A percentile compares a stretch with the other conserved stretches of the same genome.
Evolutionary conservation across 2,888 invertebrate genomes (phyloP).

Genomic region (Erebia ligea): DNA sequence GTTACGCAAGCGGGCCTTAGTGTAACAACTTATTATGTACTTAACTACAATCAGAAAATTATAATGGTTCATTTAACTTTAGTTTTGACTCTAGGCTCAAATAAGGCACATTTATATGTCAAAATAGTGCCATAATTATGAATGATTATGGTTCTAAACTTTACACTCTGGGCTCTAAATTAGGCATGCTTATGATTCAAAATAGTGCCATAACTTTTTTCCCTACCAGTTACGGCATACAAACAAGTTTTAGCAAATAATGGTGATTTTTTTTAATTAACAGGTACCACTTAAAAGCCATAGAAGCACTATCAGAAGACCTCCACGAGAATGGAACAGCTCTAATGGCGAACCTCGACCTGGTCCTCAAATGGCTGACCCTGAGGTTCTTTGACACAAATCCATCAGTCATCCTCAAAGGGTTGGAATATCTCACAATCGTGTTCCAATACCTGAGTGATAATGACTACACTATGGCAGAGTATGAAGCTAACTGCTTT

Average conservation of each 20-base stretch:
- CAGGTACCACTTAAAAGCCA: conserved; percentile 97
- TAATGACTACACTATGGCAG: conserved; percentile 92
- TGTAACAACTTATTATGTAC: too few species aligned
- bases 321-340: conserved; percentile 90
- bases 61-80: too few species aligned
- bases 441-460: conserved; percentile 92
- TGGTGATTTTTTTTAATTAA: conserved; percentile 10
- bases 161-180: too few species aligned
- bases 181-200: too few species aligned
- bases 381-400: conserved; percentile 99
- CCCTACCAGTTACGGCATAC: background rate
- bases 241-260: too few species aligned
- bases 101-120: too few species aligned
- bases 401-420: conserved; percentile 97
- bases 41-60: too few species aligned
- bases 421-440: conserved; percentile 94
- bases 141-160: too few species aligned
- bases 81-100: too few species aligned
- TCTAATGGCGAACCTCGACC: conserved; percentile 94
- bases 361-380: conserved; percentile 98
- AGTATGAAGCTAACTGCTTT: conserved; percentile 96
- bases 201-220: too few species aligned
- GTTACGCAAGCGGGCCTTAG: too few species aligned
- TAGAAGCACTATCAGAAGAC: conserved; percentile 94
- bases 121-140: too few species aligned